Base-by-base conservation (phyloP, 2,888 invertebrate species). In the Scrobipalpa atriplicella region DNA sequence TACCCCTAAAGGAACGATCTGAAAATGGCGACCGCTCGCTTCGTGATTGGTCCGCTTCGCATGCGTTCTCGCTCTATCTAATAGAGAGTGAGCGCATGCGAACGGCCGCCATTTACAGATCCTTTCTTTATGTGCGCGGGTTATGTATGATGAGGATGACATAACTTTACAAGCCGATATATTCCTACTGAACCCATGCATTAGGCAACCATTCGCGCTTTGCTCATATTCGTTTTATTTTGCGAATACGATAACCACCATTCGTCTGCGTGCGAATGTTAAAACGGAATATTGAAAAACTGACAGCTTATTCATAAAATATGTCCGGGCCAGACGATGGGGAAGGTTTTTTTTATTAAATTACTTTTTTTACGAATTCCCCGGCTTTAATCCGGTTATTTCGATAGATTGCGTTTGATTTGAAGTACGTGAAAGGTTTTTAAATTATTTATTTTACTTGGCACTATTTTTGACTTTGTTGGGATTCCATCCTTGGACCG, bases 281-380 rank as follows among this genome's bases (percentile, higher is more conserved):
- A 66, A 65, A 51, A 65, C 54, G 65, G 60, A 69, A 72, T 70
- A 71, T 69, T 71, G 71, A 67, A 66, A 47, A 68, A 69, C 68
- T 73, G 73, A 73, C 73, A 70, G 69, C 58, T 64, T 65, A 68
- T 69, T 68, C 69, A 70, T 73, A 71, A 73, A 70, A 67, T 68
- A 70, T 66, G 71, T 70, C 70, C 65, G 68, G 67, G 62, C 68
- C 72, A 69, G 62, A 38, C 65, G 16, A 51, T 47, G 68, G 67
- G 29, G 19, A 43, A 38, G 18, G 13, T 61, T 68, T 54, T 65
- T 67, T 65, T 67, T 58, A 62, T 38, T 39, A 62, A 63, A 58
- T 47, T 66, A 29, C 29, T 65, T 64, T 66, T 66, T 64, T 64
- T 66, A 16, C 64, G 66, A 66, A 47, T 47, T 10, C 3, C 54